Percentiles rank a stretch among this genome's conserved stretches.
phyloP scores from a whole-genome alignment of 2,797 vertebrate species.

The Notamacropus eugenii region DNA sequence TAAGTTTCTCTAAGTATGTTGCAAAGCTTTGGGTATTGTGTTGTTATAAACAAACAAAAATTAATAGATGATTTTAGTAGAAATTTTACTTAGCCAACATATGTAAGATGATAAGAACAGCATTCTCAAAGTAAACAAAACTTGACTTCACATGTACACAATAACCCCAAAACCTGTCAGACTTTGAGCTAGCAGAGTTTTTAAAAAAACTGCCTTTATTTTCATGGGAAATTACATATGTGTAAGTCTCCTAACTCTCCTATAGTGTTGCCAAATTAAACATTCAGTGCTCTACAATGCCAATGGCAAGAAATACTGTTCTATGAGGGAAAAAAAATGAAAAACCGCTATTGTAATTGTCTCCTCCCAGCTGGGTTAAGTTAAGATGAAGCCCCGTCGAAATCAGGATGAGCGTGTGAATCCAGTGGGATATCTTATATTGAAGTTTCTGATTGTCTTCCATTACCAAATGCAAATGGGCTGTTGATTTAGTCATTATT shows the following conservation, averaged over 20 bases:
- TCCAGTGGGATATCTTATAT: neutral
- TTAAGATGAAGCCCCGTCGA: neutral
- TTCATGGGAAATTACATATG: neutral
- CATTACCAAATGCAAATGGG: neutral
- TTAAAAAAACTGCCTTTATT: neutral
- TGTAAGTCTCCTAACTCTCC: neutral
- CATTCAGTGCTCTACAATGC: neutral
- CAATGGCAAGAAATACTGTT: neutral
- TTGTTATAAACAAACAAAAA: neutral
- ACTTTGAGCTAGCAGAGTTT: neutral
- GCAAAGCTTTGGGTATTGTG: neutral
- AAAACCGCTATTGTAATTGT: neutral
- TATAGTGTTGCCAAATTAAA: neutral
- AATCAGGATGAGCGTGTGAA: neutral
- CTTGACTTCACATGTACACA: neutral
- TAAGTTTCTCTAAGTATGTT: neutral
- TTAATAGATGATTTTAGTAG: neutral
- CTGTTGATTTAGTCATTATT: neutral
- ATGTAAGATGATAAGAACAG: neutral
- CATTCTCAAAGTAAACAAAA: neutral
- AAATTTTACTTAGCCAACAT: neutral
- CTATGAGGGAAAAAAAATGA: neutral
- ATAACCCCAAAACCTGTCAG: neutral
- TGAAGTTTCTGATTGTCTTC: neutral
- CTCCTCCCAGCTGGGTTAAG: neutral